phyloP scores from a whole-genome alignment of 30 jellyfish, hydroid and myxozoan genomes.

The Cassiopea xamachana region DNA sequence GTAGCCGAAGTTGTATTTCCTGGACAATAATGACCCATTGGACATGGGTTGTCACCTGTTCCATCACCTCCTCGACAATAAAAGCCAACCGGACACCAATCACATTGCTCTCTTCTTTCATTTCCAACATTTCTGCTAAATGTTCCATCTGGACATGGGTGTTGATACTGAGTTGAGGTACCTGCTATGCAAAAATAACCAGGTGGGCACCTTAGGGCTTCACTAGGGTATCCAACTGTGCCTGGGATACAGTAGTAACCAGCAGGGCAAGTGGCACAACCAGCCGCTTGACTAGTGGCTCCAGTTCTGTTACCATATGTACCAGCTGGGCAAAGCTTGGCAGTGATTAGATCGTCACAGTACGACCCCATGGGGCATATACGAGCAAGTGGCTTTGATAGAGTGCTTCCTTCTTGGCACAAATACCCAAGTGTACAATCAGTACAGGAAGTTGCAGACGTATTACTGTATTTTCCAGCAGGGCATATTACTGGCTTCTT shows the following conservation, averaged over 20 bases:
- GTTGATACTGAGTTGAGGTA: constrained; percentile 79
- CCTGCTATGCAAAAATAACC: constrained; percentile 94
- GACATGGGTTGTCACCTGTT: constrained; percentile 91
- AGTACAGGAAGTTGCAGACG: constrained; percentile 78
- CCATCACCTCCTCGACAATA: constrained; percentile 96
- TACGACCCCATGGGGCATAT: constrained; percentile 91
- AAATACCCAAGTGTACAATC: constrained; percentile 86
- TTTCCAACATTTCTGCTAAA: constrained; percentile 72
- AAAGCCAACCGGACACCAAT: constrained; percentile 83
- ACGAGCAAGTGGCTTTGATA: constrained; percentile 81
- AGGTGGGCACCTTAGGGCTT: constrained; percentile 86
- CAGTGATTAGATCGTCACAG: constrained; percentile 77
- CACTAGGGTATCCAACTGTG: constrained; percentile 90
- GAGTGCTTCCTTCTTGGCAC: constrained; percentile 92
- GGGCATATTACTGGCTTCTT: constrained; percentile 84
- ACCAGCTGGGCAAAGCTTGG: constrained; percentile 93
- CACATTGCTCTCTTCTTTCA: constrained; percentile 90
- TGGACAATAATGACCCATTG: constrained; percentile 99
- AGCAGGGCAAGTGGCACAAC: constrained; percentile 94
- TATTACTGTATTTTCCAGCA: constrained; percentile 86
- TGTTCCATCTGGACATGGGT: constrained; percentile 92
- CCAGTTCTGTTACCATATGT: constrained; percentile 95
- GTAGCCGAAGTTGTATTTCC: constrained; percentile 77
- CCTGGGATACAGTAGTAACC: constrained; percentile 95
- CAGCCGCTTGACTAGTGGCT: constrained; percentile 82